Percentiles rank a stretch among this genome's conserved stretches.
Conservation (phyloP, 2,113 vertebrate genomes). For the Equus quagga region DNA sequence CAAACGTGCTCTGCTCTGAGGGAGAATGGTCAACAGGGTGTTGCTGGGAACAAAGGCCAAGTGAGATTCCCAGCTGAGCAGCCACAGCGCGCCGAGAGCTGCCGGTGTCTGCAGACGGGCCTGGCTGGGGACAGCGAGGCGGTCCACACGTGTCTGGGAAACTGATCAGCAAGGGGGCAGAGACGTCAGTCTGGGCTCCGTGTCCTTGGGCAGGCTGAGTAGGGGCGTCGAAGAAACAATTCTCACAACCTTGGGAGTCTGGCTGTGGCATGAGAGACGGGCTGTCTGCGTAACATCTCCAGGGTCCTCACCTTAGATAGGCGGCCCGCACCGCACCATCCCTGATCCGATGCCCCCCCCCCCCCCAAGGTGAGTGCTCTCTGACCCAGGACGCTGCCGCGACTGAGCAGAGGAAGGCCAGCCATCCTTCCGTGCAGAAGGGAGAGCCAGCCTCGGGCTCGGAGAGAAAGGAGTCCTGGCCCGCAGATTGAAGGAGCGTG, state of each 20-base stretch:
- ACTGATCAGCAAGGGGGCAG: not conserved
- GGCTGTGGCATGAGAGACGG: not conserved
- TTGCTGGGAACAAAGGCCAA: not conserved
- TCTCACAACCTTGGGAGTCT: not conserved
- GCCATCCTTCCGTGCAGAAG: fast-evolving
- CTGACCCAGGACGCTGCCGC: fast-evolving
- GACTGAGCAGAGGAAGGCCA: fast-evolving
- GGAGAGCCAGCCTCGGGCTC: not conserved
- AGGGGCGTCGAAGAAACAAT: not conserved
- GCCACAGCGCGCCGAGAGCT: not conserved
- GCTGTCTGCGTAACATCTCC: not conserved
- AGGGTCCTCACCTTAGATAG: fast-evolving
- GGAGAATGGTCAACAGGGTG: too few relatives aligned
- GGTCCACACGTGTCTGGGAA: not conserved
- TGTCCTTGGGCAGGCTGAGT: not conserved
- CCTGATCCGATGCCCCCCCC: not conserved
- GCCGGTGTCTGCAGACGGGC: not conserved
- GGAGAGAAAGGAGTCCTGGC: not conserved
- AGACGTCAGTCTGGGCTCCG: not conserved
- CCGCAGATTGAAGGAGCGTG: fast-evolving
- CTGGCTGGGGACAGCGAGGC: not conserved
- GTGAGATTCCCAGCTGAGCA: not conserved
- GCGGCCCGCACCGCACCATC: fast-evolving
- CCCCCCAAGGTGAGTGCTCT: not conserved
- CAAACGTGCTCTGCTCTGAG: too few relatives aligned